Evolutionary conservation across 2,113 vertebrate genomes (phyloP), one percentile per base, ranked within the genome.

Genomic region (Labeo catla): DNA sequence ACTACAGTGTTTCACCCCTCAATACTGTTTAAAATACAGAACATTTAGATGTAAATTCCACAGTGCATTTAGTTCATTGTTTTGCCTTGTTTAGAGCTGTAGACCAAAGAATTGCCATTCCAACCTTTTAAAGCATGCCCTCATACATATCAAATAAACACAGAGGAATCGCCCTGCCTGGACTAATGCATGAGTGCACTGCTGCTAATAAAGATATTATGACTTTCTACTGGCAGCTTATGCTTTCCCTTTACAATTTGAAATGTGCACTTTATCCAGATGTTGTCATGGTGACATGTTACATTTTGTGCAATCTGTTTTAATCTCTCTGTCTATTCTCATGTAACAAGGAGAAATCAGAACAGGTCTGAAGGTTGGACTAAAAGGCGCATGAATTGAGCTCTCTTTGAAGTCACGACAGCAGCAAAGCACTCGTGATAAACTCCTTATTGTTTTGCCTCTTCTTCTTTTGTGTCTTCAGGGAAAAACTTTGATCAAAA

Each of bases 401-500:
- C 6, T 11, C 65, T 72, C 73, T 83, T 77, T 63, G 79, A 86
- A 83, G 63, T 72, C 73, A 73, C 59, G 34, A 83, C 54, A 49
- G 63, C 79, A 82, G 59, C 34, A 83, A 85, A 76, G 72, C 65
- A 47, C 23, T 12, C 6, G 10, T 65, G 54, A 86, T 88, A 59
- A 88, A 52, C 45, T 86, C 74, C 49, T 83, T 78, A 73, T 79
- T 86, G 28, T 86, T 84, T 80, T 34, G 4, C 68, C 9, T 59
- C 50, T 68, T 82, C 36, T 19, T 80, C 52, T 65, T 16, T 73
- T 86, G 66, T 86, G 70, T 79, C 76, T 80, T 86, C 63, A 52
- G 73, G 61, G 54, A 21, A 88, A 47, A 86, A 86, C 36, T 78
- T 70, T 86, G 47, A 84, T 86, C 76, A 86, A 83, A 83, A 85